Evolutionary conservation across 1,140 invertebrate genomes (phyloP), one percentile per base, ranked within the genome.

Genomic region (Trichonephila clavipes): DNA sequence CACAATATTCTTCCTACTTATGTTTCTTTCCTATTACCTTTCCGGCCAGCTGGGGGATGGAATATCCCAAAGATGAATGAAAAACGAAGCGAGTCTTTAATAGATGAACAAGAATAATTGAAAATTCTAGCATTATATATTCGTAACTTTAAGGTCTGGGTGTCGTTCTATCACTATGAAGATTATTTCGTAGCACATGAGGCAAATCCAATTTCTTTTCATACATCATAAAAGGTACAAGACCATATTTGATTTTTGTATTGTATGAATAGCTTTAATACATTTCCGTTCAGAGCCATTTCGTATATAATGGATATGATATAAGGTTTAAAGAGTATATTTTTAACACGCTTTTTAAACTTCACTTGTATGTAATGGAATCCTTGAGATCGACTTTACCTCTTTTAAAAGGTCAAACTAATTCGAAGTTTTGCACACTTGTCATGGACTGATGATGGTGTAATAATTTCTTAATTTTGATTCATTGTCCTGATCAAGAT

Each of bases 81-180:
- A 40, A 87, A 62, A 87, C 64, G 85, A 87, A 87, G 28, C 19
- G 34, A n/a, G n/a, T 62, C 82, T 28, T 83, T 51, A 83, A 59
- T 83, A 28, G 69, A 34, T 34, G 69, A 34, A 34, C 3, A 18
- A 16, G 69, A 16, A 24, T 34, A 8, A 7, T 44, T 34, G 69
- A 14, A 77, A 77, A 77, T 77, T 28, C 34, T 14, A 77, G 34
- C 34, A 77, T 77, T 28, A 28, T 28, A 28, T 77, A 77, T 24
- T 77, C 69, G 14, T 77, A 24, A 77, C 2, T 77, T 24, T 40
- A 34, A 34, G 10, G 69, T 77, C 69, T 40, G 69, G 28, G 28
- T 34, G 69, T 77, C 69, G 40, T 40, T 77, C 69, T 77, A 77
- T 77, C 69, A 77, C 10, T 28, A 24, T 24, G 69, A 4, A 4